phyloP scores from a whole-genome alignment of 1,140 invertebrate genomes.

The Eciton burchellii region DNA sequence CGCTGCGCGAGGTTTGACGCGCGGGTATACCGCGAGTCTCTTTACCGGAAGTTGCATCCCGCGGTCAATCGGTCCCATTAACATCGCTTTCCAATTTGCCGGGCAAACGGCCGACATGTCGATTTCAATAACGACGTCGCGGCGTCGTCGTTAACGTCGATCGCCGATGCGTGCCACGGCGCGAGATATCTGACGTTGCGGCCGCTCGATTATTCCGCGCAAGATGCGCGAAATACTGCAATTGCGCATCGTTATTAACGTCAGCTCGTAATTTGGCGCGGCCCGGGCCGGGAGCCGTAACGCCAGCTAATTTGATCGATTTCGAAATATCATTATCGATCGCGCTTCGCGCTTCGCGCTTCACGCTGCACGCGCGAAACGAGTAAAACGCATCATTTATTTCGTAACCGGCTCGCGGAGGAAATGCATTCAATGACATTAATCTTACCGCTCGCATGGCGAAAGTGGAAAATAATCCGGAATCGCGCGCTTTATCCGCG shows the following conservation, averaged over 20 bases:
- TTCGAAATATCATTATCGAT: constrained; percentile 44
- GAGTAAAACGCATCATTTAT: constrained; percentile 24
- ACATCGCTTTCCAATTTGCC: constrained; percentile 41
- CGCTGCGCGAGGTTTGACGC: constrained; percentile 20
- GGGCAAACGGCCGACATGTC: background rate
- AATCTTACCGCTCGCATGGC: constrained; percentile 34
- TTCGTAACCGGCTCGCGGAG: constrained; percentile 21
- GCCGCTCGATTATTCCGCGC: background rate
- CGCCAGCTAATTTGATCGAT: constrained; percentile 45
- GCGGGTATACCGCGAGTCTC: constrained; percentile 11
- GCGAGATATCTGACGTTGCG: background rate
- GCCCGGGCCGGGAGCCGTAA: background rate
- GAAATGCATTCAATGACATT: constrained; percentile 35
- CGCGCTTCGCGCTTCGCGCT: constrained; percentile 8
- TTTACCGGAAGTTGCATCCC: constrained; percentile 5
- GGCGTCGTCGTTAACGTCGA: constrained; percentile 11
- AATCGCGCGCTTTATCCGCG: constrained; percentile 4
- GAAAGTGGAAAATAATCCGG: constrained; percentile 35
- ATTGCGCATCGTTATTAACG: constrained; percentile 45
- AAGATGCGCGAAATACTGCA: constrained; percentile 35
- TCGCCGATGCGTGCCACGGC: background rate
- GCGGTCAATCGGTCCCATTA: constrained; percentile 31
- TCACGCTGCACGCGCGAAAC: background rate
- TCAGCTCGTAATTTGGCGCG: constrained; percentile 37
- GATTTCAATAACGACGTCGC: constrained; percentile 42